Conservation (phyloP, 2,113 vertebrate genomes). For the Callopanchax toddi region DNA sequence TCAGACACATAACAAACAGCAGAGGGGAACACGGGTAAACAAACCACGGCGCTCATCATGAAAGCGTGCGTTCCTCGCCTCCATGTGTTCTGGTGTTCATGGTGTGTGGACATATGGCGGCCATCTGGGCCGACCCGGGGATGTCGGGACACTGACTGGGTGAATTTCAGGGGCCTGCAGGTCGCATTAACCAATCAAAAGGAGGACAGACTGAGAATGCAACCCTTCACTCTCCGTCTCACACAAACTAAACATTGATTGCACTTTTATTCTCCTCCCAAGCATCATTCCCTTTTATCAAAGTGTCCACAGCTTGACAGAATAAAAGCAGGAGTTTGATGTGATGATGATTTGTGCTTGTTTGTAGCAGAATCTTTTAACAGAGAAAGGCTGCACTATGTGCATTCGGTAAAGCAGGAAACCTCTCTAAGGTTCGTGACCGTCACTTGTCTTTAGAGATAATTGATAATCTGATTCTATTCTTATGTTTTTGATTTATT, state of each 20-base stretch:
- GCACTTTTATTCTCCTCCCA: no score
- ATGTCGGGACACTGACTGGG: conserved; percentile 53
- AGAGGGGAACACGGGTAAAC: conserved; percentile 36
- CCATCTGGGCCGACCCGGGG: conserved; percentile 71
- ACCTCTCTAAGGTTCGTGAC: no score
- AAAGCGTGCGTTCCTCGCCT: conserved; percentile 30
- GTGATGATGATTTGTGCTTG: conserved; percentile 9
- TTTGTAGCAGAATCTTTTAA: conserved; percentile 1
- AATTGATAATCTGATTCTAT: no score
- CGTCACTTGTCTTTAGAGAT: no score
- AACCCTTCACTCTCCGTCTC: no score
- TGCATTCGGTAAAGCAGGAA: no score
- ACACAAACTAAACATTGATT: neutral
- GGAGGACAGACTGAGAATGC: neutral
- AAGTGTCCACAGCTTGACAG: conserved; percentile 5
- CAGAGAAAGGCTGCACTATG: neutral
- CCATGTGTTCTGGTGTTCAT: conserved; percentile 30
- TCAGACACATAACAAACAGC: conserved; percentile 27
- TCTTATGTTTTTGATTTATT: no score
- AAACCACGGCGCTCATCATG: conserved; percentile 9
- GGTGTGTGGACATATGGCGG: conserved; percentile 68
- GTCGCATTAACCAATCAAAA: conserved; percentile 47
- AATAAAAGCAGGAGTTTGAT: conserved; percentile 17
- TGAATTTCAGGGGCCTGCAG: conserved; percentile 40
- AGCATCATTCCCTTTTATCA: conserved; percentile 9